Conservation (phyloP, 1,140 invertebrate genomes). For the Drosophila pectinifera region DNA sequence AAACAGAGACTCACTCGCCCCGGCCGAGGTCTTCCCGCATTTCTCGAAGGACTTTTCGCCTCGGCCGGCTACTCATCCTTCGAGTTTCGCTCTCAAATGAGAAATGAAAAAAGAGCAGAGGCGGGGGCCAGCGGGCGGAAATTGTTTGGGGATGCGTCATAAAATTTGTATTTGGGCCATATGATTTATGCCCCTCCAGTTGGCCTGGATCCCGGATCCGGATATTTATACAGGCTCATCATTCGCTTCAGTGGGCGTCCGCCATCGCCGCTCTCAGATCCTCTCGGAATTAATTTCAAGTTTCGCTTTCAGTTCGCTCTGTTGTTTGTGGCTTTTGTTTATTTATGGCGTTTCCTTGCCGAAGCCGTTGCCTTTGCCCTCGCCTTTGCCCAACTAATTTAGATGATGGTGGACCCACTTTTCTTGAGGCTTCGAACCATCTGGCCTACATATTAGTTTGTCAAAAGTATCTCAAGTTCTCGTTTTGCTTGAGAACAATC, state of each 20-base stretch:
- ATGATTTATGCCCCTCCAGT: conserved; percentile 62
- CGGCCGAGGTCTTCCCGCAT: not conserved
- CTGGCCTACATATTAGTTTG: conserved; percentile 33
- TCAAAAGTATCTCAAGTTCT: conserved; percentile 6
- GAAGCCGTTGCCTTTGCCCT: not conserved
- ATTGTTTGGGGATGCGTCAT: conserved; percentile 65
- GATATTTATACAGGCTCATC: conserved; percentile 67
- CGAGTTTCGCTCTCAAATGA: conserved; percentile 27
- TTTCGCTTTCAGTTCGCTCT: conserved; percentile 67
- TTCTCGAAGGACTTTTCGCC: conserved; percentile 27
- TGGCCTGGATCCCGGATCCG: conserved; percentile 19
- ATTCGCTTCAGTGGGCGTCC: conserved; percentile 36
- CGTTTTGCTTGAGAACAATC: not conserved
- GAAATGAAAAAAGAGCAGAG: conserved; percentile 10
- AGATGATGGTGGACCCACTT: conserved; percentile 25
- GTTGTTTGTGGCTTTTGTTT: conserved; percentile 42
- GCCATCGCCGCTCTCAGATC: conserved; percentile 6
- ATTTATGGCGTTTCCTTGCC: conserved; percentile 41
- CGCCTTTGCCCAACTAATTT: conserved; percentile 41
- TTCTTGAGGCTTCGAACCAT: conserved; percentile 19
- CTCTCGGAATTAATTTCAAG: conserved; percentile 72
- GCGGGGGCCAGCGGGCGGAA: not conserved
- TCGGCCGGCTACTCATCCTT: conserved; percentile 2
- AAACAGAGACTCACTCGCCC: conserved; percentile 48
- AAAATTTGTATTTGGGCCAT: conserved; percentile 68